Conservation (phyloP, 2,797 vertebrate species). For the Propithecus perrieri region DNA sequence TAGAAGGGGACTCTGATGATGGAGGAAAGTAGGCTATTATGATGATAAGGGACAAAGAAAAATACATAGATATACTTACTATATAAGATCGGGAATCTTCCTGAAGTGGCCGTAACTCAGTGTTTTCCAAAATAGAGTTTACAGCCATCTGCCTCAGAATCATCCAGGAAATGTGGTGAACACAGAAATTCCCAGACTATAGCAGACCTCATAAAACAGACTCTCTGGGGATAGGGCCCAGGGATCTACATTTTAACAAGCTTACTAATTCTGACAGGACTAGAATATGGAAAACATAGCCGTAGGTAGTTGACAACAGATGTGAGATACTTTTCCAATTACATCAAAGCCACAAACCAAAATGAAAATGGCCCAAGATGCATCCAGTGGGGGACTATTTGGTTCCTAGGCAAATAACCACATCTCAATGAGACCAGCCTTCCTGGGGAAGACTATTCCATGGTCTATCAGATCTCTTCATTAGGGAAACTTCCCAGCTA, state of each 20-base stretch:
- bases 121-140: conserved; percentile 25
- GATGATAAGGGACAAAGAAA: conserved; percentile 21
- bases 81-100: not conserved
- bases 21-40: not conserved
- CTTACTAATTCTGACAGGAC: not conserved
- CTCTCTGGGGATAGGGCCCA: not conserved
- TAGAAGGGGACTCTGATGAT: not conserved
- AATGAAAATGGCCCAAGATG: conserved; percentile 66
- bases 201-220: conserved; percentile 22
- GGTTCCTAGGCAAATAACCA: conserved; percentile 71
- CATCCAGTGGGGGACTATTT: conserved; percentile 71
- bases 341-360: conserved; percentile 70
- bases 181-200: not conserved
- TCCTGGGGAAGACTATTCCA: conserved; percentile 72
- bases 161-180: not conserved
- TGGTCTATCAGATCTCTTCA: conserved; percentile 72
- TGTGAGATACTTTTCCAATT: conserved; percentile 66
- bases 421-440: conserved; percentile 68
- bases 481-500: conserved; percentile 74
- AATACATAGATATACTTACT: not conserved
- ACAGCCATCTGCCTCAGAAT: not conserved
- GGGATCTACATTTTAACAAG: conserved; percentile 28
- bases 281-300: conserved; percentile 47
- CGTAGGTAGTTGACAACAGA: conserved; percentile 67
- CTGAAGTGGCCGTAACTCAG: not conserved